Evolutionary conservation across 2,113 vertebrate species (phyloP), one percentile per base, ranked within the genome.

Genomic region (Rallus limicola): DNA sequence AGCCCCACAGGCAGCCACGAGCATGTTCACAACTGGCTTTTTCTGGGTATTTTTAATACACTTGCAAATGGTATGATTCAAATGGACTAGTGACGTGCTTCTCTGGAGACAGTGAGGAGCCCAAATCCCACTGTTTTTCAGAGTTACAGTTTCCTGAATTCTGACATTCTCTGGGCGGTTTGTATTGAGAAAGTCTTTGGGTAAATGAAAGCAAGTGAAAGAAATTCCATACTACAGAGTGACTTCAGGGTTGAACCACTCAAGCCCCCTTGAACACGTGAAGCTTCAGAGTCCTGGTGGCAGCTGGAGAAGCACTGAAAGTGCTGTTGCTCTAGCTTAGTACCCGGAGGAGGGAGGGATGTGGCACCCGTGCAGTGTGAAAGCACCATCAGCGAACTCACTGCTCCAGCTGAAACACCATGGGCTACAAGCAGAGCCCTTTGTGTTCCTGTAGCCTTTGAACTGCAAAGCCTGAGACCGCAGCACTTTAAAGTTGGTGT

Each of bases 401-500:
- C 4, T 33, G 77, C 83, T 78, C 12, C 83, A 69, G 91, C 93
- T 91, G 84, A n/a, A 78, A 0, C 77, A 20, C 86, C 55, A 69
- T 56, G 34, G 89, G 91, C 91, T 59, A 0, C 17, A 25, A 25
- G n/a, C 72, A 68, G 76, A 86, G 81, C 83, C 88, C 72, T 81
- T 90, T 77, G 8, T 70, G 2, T 18, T 60, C 72, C 72, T 28
- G 56, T 2, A 91, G 91, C 91, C 89, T 90, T 91, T 94, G 92
- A 93, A 82, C 84, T 60, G 38, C 69, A 52, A 84, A 92, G 65
- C 90, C 67, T 72, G 6, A 67, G 69, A 67, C 64, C 78, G 50
- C 82, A n/a, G 87, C 58, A 29, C 96, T 95, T 85, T 89, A 4
- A 79, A 82, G 77, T 56, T 91, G 75, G 91, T 81, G 64, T 88